A percentile compares a stretch with the other conserved stretches of the same genome.
Evolutionary conservation across 1,140 invertebrate genomes (phyloP).

Genomic region (Drosophila novamexicana): DNA sequence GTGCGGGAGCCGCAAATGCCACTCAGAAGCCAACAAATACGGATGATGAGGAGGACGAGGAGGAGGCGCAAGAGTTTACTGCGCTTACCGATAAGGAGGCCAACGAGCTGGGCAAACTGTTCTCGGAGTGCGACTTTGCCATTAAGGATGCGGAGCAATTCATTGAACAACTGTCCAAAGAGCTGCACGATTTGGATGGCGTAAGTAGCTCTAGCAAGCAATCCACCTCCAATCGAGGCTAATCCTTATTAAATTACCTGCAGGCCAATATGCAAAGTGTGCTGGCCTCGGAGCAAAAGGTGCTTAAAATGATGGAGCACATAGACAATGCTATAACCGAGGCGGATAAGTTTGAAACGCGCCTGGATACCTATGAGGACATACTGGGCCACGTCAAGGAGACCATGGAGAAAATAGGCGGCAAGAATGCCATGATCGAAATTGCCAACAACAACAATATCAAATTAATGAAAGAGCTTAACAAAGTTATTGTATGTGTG

Average conservation of each 20-base stretch:
- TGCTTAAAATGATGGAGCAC: constrained; percentile 93
- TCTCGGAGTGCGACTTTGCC: constrained; percentile 89
- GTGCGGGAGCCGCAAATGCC: constrained; percentile 63
- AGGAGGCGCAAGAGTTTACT: constrained; percentile 89
- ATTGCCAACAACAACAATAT: constrained; percentile 94
- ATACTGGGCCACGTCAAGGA: constrained; percentile 92
- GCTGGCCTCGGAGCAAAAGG: constrained; percentile 90
- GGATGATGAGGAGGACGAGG: constrained; percentile 79
- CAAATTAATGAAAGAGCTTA: constrained; percentile 91
- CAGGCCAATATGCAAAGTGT: constrained; percentile 93
- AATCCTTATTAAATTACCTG: neutral
- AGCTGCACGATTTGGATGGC: constrained; percentile 90
- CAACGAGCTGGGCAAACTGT: constrained; percentile 89
- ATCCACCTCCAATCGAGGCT: neutral
- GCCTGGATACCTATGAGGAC: constrained; percentile 91
- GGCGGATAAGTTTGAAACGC: constrained; percentile 90
- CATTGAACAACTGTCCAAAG: constrained; percentile 89
- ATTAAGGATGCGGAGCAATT: constrained; percentile 91
- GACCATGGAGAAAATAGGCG: constrained; percentile 95
- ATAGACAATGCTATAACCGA: constrained; percentile 92
- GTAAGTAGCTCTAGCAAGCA: constrained; percentile 32
- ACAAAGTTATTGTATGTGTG: constrained; percentile 89
- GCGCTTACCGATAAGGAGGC: constrained; percentile 94
- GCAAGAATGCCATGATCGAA: constrained; percentile 95
- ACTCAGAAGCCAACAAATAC: constrained; percentile 62